Conservation (phyloP, 2,113 vertebrate genomes). For the Pomatostomus ruficeps region DNA sequence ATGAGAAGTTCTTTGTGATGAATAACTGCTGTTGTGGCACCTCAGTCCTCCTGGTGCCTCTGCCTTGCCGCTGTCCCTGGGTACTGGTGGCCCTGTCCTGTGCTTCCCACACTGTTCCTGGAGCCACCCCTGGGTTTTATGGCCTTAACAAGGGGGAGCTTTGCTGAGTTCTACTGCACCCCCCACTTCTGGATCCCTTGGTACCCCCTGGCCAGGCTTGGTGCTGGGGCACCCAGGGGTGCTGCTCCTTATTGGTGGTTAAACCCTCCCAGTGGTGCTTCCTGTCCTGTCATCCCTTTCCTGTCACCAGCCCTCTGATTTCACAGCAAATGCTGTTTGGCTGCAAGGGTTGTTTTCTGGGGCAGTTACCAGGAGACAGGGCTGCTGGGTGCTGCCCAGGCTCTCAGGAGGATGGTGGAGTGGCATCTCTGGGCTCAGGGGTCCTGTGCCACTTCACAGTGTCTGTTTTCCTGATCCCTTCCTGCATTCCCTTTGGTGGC, state of each 20-base stretch:
- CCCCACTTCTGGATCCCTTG: neutral
- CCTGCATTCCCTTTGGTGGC: fast-evolving
- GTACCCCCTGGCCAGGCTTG: neutral
- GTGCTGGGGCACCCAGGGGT: neutral
- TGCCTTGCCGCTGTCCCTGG: neutral
- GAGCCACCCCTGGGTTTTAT: neutral
- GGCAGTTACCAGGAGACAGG: neutral
- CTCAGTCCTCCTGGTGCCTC: neutral
- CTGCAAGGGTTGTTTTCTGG: neutral
- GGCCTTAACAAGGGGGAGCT: neutral
- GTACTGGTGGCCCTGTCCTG: neutral
- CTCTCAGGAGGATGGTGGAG: neutral
- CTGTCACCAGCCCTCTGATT: neutral
- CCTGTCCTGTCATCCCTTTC: neutral
- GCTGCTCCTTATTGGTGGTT: neutral
- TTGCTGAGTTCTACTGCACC: neutral
- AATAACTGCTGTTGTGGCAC: neutral
- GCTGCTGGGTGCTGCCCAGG: neutral
- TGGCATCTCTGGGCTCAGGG: fast-evolving
- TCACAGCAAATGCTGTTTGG: neutral
- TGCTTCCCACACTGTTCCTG: neutral
- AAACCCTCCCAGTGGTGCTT: neutral
- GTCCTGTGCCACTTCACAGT: neutral
- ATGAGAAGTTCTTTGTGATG: neutral
- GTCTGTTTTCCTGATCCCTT: neutral